Conservation (phyloP, 2,113 vertebrate genomes). For the Otolemur garnettii region DNA sequence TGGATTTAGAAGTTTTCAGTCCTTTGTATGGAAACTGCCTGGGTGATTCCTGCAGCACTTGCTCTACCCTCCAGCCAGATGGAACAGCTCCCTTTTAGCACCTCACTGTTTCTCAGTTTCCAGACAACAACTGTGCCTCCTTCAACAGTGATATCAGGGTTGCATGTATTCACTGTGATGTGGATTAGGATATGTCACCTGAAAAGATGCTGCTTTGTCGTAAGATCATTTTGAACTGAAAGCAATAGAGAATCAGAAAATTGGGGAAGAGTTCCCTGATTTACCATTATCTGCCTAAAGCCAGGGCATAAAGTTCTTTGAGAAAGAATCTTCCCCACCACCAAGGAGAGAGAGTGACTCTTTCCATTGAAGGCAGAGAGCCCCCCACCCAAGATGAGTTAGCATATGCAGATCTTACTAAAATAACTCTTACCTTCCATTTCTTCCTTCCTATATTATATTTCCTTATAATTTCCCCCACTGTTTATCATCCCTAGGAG, state of each 20-base stretch:
- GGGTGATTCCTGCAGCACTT: neutral
- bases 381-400: too few relatives aligned
- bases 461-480: neutral
- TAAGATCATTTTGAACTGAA: neutral
- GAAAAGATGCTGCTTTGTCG: neutral
- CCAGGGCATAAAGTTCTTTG: neutral
- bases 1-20: neutral
- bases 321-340: neutral
- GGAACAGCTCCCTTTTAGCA: neutral
- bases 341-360: neutral
- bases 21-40: neutral
- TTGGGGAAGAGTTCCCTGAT: neutral
- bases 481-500: neutral
- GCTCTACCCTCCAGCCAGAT: neutral
- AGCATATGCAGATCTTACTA: neutral
- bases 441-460: neutral
- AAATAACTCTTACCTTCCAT: neutral
- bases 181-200: neutral
- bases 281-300: neutral
- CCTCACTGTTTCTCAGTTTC: neutral
- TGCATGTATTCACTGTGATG: neutral
- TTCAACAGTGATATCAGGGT: neutral
- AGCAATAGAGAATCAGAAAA: neutral
- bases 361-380: neutral
- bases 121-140: neutral